phyloP scores from a whole-genome alignment of 1,140 invertebrate species.

The Diabrotica virgifera region DNA sequence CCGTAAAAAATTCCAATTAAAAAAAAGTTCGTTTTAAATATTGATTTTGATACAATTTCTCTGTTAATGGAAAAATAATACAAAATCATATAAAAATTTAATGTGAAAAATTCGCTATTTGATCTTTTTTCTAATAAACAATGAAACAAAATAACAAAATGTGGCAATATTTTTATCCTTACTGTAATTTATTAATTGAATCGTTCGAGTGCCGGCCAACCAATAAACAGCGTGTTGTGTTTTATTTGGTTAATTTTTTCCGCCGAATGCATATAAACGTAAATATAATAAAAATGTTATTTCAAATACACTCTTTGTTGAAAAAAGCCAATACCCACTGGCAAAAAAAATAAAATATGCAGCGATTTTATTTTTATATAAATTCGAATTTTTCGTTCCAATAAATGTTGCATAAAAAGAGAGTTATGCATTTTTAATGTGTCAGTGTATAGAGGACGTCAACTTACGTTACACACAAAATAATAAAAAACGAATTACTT shows the following conservation, averaged over 20 bases:
- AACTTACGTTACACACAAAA: not conserved
- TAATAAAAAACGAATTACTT: not conserved
- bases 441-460: not conserved
- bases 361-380: not conserved
- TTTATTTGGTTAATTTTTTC: not conserved
- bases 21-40: too few relatives aligned
- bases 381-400: not conserved
- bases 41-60: too few relatives aligned
- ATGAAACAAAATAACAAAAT: too few relatives aligned
- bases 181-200: too few relatives aligned
- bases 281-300: not conserved
- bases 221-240: too few relatives aligned
- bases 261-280: not conserved
- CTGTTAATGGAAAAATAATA: too few relatives aligned
- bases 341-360: slow-evolving; percentile 1
- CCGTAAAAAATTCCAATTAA: too few relatives aligned
- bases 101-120: too few relatives aligned
- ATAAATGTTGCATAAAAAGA: not conserved
- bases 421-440: not conserved
- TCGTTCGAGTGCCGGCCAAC: too few relatives aligned
- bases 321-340: not conserved
- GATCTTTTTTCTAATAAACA: too few relatives aligned
- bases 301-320: not conserved
- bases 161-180: too few relatives aligned
- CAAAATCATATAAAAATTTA: too few relatives aligned